Percentiles rank a stretch among this genome's conserved stretches.
phyloP scores from a whole-genome alignment of 64 coral and sea anemone genomes.

The Trachythela sp. region DNA sequence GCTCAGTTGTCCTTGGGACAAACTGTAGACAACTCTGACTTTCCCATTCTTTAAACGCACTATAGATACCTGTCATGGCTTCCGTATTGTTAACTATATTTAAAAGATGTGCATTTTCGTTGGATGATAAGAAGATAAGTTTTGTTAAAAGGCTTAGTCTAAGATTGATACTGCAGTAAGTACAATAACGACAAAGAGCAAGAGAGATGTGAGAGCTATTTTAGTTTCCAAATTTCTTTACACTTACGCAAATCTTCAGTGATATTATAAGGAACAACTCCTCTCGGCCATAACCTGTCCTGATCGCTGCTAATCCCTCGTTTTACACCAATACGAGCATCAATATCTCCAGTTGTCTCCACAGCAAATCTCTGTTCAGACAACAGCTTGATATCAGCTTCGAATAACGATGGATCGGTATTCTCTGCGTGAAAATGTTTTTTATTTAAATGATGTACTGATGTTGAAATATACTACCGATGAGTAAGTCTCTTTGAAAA shows the following conservation, averaged over 20 bases:
- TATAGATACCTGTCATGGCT: slow-evolving; percentile 53
- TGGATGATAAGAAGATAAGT: no score
- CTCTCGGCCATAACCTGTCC: slow-evolving; percentile 53
- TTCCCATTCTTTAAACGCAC: slow-evolving; percentile 75
- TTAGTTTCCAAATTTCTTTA: not conserved
- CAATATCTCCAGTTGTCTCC: slow-evolving; percentile 58
- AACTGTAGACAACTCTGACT: slow-evolving; percentile 64
- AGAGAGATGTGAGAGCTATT: no score
- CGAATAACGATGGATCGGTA: slow-evolving; percentile 44
- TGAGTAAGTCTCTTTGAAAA: no score
- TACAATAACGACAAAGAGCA: no score
- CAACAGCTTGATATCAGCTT: slow-evolving; percentile 68
- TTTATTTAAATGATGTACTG: no score
- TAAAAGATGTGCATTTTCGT: not conserved
- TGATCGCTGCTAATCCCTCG: slow-evolving; percentile 59
- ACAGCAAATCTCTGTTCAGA: slow-evolving; percentile 45
- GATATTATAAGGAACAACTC: slow-evolving; percentile 59
- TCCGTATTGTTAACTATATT: slow-evolving; percentile 48
- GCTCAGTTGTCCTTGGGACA: slow-evolving; percentile 66
- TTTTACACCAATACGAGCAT: slow-evolving; percentile 14
- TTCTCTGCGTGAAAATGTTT: slow-evolving; percentile 56
- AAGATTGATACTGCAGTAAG: no score
- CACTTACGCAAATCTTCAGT: slow-evolving; percentile 49
- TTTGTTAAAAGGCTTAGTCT: no score
- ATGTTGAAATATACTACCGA: no score